A percentile compares a stretch with the other conserved stretches of the same genome.
Evolutionary conservation across 2,113 vertebrate species (phyloP).

Genomic region (Dipodomys merriami): DNA sequence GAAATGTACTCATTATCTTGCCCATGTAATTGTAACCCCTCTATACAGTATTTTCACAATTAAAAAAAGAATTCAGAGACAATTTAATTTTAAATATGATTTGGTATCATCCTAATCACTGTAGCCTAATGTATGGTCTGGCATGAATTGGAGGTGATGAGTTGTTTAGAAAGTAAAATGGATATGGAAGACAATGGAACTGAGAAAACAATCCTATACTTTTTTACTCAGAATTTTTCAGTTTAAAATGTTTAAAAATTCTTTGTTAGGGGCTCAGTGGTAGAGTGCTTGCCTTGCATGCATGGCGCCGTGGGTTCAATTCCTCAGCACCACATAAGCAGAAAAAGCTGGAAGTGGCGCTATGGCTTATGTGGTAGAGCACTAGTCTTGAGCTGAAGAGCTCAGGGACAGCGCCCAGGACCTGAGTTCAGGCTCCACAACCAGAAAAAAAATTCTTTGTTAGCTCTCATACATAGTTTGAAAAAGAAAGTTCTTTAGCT

Average conservation of each 20-base stretch:
- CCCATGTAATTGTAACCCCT: no score
- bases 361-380: no score
- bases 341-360: no score
- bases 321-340: no score
- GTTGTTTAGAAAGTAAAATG: conserved; percentile 11
- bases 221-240: conserved; percentile 15
- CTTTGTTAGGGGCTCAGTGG: not conserved
- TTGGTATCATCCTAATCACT: not conserved
- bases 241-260: not conserved
- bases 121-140: not conserved
- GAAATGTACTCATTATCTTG: no score
- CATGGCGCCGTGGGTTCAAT: no score
- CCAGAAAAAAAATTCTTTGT: not conserved
- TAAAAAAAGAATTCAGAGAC: not conserved
- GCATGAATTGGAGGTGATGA: not conserved
- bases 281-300: no score
- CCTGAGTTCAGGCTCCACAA: no score
- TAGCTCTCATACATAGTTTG: conserved; percentile 27
- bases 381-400: no score
- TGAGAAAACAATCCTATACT: not conserved
- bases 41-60: no score
- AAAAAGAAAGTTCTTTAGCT: conserved; percentile 12
- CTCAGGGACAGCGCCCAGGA: no score
- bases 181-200: not conserved
- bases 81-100: conserved; percentile 5